Conservation (phyloP, 2,797 vertebrate species). For the Microhierax caerulescens region DNA sequence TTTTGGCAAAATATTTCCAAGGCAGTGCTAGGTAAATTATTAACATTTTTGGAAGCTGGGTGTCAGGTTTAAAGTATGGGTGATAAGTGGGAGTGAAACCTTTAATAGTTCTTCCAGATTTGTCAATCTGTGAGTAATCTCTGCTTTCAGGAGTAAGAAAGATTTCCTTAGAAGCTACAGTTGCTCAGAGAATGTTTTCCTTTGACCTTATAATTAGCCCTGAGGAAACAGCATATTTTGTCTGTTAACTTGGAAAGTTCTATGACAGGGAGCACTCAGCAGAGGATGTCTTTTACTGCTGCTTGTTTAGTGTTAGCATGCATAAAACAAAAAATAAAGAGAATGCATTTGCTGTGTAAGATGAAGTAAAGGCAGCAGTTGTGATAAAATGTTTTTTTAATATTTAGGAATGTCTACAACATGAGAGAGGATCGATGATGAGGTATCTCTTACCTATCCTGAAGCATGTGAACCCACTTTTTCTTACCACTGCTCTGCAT, state of each 20-base stretch:
- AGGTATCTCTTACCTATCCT: neutral
- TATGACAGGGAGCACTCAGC: neutral
- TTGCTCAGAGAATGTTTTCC: constrained; percentile 3
- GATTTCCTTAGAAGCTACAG: constrained; percentile 20
- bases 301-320: neutral
- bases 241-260: neutral
- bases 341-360: neutral
- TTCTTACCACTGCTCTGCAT: neutral
- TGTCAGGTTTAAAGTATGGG: neutral
- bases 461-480: neutral
- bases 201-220: neutral
- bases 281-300: neutral
- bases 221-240: neutral
- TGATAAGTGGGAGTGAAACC: neutral
- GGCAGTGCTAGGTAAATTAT: neutral
- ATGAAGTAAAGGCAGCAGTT: neutral
- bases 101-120: neutral
- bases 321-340: neutral
- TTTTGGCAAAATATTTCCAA: neutral
- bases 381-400: neutral
- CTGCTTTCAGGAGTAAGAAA: neutral
- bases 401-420: neutral
- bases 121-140: constrained; percentile 7
- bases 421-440: neutral
- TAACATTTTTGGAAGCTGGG: neutral